Percentiles rank a stretch among this genome's conserved stretches.
Evolutionary conservation across 2,113 vertebrate species (phyloP).

Genomic region (Spermophilus dauricus): DNA sequence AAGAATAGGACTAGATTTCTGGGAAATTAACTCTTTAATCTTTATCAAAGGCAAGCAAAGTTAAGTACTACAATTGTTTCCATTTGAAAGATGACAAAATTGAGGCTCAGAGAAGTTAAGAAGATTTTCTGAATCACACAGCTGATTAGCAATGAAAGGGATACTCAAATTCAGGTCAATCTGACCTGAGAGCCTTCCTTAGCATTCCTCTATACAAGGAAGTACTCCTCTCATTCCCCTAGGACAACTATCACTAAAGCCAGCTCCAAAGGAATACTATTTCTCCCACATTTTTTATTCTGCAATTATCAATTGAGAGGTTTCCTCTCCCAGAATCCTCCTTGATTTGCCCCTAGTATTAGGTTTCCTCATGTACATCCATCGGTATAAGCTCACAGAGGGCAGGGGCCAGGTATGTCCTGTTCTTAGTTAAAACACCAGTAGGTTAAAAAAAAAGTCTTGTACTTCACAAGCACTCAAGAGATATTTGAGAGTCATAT

Average conservation of each 20-base stretch:
- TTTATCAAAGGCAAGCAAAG: neutral
- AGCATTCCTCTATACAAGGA: neutral
- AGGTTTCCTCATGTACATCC: neutral
- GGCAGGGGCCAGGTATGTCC: neutral
- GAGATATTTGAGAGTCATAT: neutral
- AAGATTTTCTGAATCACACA: neutral
- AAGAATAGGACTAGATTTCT: constrained; percentile 2
- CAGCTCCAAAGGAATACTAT: neutral
- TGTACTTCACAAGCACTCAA: neutral
- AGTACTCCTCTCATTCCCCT: neutral
- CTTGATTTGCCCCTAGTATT: no score
- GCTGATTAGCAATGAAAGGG: neutral
- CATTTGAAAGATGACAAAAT: neutral
- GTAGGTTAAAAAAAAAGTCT: neutral
- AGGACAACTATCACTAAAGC: neutral
- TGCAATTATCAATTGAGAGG: neutral
- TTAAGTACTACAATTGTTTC: neutral
- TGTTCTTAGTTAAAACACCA: neutral
- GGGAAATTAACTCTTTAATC: constrained; percentile 18
- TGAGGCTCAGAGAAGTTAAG: neutral
- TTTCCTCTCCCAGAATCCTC: neutral
- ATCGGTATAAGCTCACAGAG: neutral
- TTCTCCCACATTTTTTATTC: neutral
- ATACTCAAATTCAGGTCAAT: neutral
- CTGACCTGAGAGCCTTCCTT: neutral